Conservation (phyloP, 2,113 vertebrate species). For the Aramus guarauna region DNA sequence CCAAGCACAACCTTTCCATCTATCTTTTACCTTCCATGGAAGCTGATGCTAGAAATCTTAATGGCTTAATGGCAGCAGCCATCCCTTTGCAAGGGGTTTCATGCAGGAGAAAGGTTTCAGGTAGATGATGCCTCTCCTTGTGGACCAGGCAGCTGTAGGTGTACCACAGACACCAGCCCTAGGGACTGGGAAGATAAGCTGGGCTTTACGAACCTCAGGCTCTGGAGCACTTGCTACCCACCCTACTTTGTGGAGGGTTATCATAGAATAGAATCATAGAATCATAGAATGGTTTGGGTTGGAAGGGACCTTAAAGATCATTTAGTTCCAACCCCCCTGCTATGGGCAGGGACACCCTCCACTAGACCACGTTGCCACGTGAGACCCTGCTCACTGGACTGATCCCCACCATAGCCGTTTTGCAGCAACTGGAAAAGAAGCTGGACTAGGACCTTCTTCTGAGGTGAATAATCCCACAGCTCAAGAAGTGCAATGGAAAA, state of each 20-base stretch:
- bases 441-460: background rate
- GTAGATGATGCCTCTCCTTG: background rate
- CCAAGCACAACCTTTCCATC: background rate
- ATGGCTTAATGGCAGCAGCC: background rate
- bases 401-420: background rate
- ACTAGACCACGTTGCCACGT: too few species aligned
- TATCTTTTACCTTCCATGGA: background rate
- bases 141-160: background rate
- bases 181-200: background rate
- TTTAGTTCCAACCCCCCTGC: too few species aligned
- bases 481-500: background rate
- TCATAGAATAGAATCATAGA: too few species aligned
- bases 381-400: too few species aligned
- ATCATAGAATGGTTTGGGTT: too few species aligned
- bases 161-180: background rate
- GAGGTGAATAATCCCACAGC: background rate
- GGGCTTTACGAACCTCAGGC: background rate
- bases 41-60: background rate
- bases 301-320: too few species aligned
- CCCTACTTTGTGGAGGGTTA: background rate
- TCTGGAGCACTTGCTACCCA: background rate
- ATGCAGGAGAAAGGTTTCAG: background rate
- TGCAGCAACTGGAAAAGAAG: background rate
- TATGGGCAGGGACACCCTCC: too few species aligned
- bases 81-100: background rate